Conservation (phyloP, 1,140 invertebrate species). For the Varroa destructor region DNA sequence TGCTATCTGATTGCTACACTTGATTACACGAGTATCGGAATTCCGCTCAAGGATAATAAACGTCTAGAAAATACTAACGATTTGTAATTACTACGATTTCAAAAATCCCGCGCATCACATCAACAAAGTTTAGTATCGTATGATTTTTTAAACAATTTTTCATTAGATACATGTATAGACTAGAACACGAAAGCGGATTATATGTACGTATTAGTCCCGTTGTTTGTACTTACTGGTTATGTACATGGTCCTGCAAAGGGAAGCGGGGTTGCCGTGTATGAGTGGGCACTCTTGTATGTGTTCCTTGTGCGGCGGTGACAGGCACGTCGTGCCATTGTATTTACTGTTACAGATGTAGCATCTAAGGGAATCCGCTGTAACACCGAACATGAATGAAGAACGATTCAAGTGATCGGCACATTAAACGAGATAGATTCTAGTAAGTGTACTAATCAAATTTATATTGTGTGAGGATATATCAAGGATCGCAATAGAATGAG, state of each 20-base stretch:
- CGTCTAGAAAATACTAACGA: too few relatives aligned
- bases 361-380: background rate
- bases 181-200: too few relatives aligned
- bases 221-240: conserved; percentile 9
- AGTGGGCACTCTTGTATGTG: background rate
- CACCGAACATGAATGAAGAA: background rate
- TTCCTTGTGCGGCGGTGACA: conserved; percentile 23
- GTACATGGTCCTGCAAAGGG: conserved; percentile 26
- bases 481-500: too few relatives aligned
- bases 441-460: background rate
- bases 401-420: background rate
- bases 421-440: background rate
- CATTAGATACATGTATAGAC: too few relatives aligned
- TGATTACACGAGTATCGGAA: too few relatives aligned
- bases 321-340: conserved; percentile 19
- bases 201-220: too few relatives aligned
- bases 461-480: background rate
- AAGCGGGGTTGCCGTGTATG: background rate
- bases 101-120: too few relatives aligned
- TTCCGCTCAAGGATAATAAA: too few relatives aligned
- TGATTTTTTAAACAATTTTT: too few relatives aligned
- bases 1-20: too few relatives aligned
- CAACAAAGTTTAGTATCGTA: too few relatives aligned
- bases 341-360: conserved; percentile 27
- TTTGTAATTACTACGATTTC: too few relatives aligned